These are phyloP conservation scores for Drosophila burlai DNA, from an alignment of 1,140 invertebrate genomes.

Conservation along the genomic window DNA sequence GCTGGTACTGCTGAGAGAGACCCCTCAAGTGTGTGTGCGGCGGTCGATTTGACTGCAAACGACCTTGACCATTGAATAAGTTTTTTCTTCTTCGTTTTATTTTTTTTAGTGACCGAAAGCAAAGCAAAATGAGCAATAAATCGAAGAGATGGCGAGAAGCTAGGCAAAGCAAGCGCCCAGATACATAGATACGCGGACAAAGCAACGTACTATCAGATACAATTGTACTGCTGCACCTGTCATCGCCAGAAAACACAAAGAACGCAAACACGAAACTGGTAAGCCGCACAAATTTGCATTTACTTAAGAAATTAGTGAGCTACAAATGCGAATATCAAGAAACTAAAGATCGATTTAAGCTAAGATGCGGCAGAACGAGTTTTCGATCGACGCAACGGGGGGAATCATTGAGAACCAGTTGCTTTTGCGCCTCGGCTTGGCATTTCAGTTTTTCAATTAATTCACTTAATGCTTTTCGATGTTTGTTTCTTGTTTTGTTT, in stretches of 20 bases:
- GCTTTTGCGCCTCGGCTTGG: slow-evolving; percentile 69
- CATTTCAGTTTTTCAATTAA: slow-evolving; percentile 73
- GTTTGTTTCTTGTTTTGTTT: slow-evolving; percentile 14
- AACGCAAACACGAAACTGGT: slow-evolving; percentile 37
- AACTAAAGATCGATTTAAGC: slow-evolving; percentile 65
- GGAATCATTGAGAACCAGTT: slow-evolving; percentile 62
- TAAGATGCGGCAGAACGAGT: slow-evolving; percentile 53
- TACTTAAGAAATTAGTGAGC: slow-evolving; percentile 63
- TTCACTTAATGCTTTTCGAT: slow-evolving; percentile 57
- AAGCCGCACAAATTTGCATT: slow-evolving; percentile 75
- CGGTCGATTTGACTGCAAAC: slow-evolving; percentile 74
- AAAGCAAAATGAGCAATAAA: slow-evolving; percentile 80
- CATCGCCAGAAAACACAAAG: slow-evolving; percentile 13
- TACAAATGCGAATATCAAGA: slow-evolving; percentile 52
- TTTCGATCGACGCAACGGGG: slow-evolving; percentile 13
- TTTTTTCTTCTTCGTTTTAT: slow-evolving; percentile 30
- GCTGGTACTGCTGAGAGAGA: slow-evolving; percentile 27
- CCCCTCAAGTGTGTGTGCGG: slow-evolving; percentile 31
- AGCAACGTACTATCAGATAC: slow-evolving; percentile 54
- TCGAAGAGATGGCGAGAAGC: slow-evolving; percentile 69
- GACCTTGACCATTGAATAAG: slow-evolving; percentile 82
- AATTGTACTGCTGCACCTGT: slow-evolving; percentile 66
- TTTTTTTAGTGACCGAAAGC: slow-evolving; percentile 63
- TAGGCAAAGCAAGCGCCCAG: slow-evolving; percentile 36
- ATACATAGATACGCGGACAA: slow-evolving; percentile 39